Evolutionary conservation across 2,888 invertebrate species (phyloP), one percentile per base, ranked within the genome.

Genomic region (Trisateles emortualis): DNA sequence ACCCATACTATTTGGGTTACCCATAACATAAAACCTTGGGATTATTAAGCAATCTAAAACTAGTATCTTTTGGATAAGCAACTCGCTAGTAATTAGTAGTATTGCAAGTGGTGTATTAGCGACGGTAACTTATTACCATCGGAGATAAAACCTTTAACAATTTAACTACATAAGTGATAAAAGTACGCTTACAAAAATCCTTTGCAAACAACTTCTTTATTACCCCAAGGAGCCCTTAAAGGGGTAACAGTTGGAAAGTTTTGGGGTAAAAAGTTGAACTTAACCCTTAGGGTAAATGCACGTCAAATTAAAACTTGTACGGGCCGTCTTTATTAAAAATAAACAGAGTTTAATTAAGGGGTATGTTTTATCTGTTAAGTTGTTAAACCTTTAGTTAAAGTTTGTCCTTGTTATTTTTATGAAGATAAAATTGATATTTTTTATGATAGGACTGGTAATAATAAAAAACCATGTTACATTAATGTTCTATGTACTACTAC

Each of bases 281-380:
- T 29, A 10, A 5, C 22, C 26, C 24, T 11, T 1, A 10, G 11
- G 35, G n/a, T 24, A 10, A 16, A 36, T 13, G 29, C 16, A 33
- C 16, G 26, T 14, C 30, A 39, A 52, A 48, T 56, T 56, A 51
- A 49, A 46, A 50, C 42, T 50, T 50, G n/a, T 19, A 16, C 35
- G 24, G 26, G 19, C 17, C 32, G 39, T 53, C 52, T 40, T 49
- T 59, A 52, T 49, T 43, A 39, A 53, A 60, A 53, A 29, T 40
- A 50, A 60, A 53, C 50, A 59, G 44, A 16, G 26, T 10, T 44
- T 52, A 59, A 52, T 56, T 36, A 50, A 43, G 24, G 29, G n/a
- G 29, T 43, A 16, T 22, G 13, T 42, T 49, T 30, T 38, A 38
- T 50, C 35, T 42, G 29, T 17, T 3, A 42, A 29, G n/a, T 42